phyloP scores from a whole-genome alignment of 2,888 invertebrate genomes.

The Lysandra coridon region DNA sequence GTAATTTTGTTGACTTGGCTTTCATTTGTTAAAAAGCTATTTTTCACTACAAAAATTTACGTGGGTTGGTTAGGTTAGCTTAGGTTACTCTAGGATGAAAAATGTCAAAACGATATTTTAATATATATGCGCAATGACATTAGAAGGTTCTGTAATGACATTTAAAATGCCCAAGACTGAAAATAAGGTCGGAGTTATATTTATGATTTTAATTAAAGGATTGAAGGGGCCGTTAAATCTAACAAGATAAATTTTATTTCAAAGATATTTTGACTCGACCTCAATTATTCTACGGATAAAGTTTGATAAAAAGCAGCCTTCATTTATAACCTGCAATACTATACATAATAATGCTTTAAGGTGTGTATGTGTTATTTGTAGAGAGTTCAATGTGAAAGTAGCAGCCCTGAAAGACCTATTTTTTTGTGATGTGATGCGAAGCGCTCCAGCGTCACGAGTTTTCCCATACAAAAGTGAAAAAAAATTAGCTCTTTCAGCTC shows the following conservation, averaged over 20 bases:
- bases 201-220: slow-evolving; percentile 11
- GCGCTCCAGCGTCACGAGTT: too few species aligned
- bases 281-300: background rate
- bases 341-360: too few species aligned
- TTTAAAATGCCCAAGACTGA: background rate
- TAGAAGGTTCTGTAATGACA: background rate
- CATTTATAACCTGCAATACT: too few species aligned
- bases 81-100: background rate
- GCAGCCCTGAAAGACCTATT: too few species aligned
- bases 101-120: slow-evolving; percentile 1
- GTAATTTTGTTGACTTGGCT: too few species aligned
- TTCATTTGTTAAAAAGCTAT: too few species aligned
- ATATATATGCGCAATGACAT: background rate
- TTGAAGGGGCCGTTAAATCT: background rate
- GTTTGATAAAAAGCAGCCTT: background rate
- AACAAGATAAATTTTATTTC: background rate
- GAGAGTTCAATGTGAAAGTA: too few species aligned
- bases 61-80: background rate
- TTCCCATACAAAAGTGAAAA: too few species aligned
- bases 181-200: background rate
- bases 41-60: too few species aligned
- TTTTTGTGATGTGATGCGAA: too few species aligned
- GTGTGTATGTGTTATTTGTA: too few species aligned
- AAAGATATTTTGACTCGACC: background rate
- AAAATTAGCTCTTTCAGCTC: too few species aligned